phyloP scores from a whole-genome alignment of 2,888 invertebrate genomes.

The Eupithecia centaureata region DNA sequence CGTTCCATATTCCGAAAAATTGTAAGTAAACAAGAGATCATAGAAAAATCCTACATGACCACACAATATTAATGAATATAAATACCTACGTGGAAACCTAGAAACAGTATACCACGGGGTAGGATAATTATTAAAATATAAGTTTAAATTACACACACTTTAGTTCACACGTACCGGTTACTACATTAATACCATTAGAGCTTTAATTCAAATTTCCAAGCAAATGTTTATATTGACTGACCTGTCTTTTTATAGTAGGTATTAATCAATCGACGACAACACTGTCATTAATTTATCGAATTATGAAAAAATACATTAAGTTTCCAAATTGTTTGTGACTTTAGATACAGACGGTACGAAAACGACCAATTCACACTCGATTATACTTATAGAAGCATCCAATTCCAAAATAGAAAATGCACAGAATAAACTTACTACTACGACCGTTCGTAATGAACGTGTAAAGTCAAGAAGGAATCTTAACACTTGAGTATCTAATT shows the following conservation, averaged over 20 bases:
- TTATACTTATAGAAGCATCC: conserved; percentile 63
- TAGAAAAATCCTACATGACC: conserved; percentile 70
- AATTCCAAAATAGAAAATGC: conserved; percentile 67
- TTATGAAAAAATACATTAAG: conserved; percentile 33
- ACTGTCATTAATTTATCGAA: conserved; percentile 26
- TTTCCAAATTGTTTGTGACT: neutral
- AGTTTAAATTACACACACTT: conserved; percentile 61
- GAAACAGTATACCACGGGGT: conserved; percentile 55
- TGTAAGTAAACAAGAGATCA: conserved; percentile 81
- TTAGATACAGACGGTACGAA: conserved; percentile 26
- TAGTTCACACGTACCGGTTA: conserved; percentile 64
- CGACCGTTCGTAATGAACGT: conserved; percentile 56
- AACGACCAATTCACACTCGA: conserved; percentile 39
- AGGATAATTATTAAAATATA: conserved; percentile 60
- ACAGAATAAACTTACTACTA: conserved; percentile 66
- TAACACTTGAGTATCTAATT: conserved; percentile 44
- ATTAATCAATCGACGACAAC: conserved; percentile 12
- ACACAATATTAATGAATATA: conserved; percentile 68
- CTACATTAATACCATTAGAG: conserved; percentile 36
- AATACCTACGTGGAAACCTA: conserved; percentile 52
- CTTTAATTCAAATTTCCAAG: conserved; percentile 16
- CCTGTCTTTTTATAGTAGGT: conserved; percentile 29
- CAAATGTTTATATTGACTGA: conserved; percentile 10
- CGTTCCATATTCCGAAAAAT: conserved; percentile 77
- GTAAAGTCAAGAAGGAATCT: conserved; percentile 64